Percentiles rank a stretch among this genome's conserved stretches.
Conservation (phyloP, 1,140 invertebrate genomes). For the Listronotus oregonensis region DNA sequence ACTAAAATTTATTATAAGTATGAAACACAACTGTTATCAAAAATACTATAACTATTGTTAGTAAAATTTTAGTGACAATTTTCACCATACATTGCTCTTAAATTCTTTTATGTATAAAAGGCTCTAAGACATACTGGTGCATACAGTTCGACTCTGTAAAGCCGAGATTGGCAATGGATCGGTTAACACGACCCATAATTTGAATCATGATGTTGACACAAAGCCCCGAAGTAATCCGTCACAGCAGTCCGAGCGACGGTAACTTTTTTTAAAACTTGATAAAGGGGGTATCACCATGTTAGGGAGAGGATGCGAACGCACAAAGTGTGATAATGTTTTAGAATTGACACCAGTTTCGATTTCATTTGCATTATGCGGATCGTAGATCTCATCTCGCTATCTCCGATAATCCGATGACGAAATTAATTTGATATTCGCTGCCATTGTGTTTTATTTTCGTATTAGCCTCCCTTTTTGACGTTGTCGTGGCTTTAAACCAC, state of each 20-base stretch:
- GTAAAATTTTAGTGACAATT: too few species aligned
- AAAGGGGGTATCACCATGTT: conserved; percentile 34
- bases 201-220: conserved; percentile 55
- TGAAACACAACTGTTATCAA: too few species aligned
- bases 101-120: too few species aligned
- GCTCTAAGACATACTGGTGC: too few species aligned
- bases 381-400: conserved; percentile 49
- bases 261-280: conserved; percentile 51
- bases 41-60: too few species aligned
- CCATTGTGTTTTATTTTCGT: conserved; percentile 28
- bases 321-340: conserved; percentile 52
- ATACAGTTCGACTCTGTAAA: not conserved
- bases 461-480: conserved; percentile 9
- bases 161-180: conserved; percentile 20
- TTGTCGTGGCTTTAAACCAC: too few species aligned
- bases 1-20: too few species aligned
- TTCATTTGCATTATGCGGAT: conserved; percentile 53
- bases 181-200: conserved; percentile 50
- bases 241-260: conserved; percentile 45
- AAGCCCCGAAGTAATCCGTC: conserved; percentile 54
- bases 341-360: conserved; percentile 53
- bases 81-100: too few species aligned
- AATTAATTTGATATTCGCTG: conserved; percentile 51
- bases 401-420: conserved; percentile 45
- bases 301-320: conserved; percentile 31